Base-by-base conservation (phyloP, 2,113 vertebrate species). In the Pollachius pollachius region DNA sequence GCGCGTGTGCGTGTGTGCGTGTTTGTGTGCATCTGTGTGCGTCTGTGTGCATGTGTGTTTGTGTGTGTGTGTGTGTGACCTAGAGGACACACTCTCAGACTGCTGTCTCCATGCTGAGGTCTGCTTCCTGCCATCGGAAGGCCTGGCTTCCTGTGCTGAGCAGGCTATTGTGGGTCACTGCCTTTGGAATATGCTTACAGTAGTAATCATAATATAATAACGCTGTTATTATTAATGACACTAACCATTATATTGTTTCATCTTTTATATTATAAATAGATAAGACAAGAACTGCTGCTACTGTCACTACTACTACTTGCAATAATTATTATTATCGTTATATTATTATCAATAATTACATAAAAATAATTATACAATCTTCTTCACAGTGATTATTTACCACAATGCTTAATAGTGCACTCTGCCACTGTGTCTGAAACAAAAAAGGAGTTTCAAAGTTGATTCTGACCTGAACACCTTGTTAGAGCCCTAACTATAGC, bases 111-210 rank as follows among this genome's bases (percentile, higher is more conserved):
- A 77, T 78, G 73, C 81, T 67, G 57, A 78, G 72, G 68, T 76
- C 76, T 75, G 83, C 71, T 88, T 89, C 87, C 86, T 87, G 78
- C 75, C 87, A 81, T 85, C 78, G 75, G 81, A 89, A 84, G 75
- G 74, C 71, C 52, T 15, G 13, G 69, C 69, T 87, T 89, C 87
- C 86, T 88, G 83, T 76, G 69, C 80, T 65, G 71, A 76, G 62
- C 75, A 70, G 18, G 19, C 75, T 30, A 34, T 56, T 61, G 37
- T 62, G 65, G 66, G 66, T 21, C 21, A 57, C 54, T 56, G 15
- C 25, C 34, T 75, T 58, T 48, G 65, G 62, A 57, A 1, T 15
- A 18, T 59, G 18, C 18, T 17, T 19, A 59, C 18, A 59, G 57
- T 19, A 59, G 57, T 12, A 19, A 60, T 60, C n/a, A 60, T 57